Base-by-base conservation (phyloP, 2,888 invertebrate species). In the Brachylomia viminalis region DNA sequence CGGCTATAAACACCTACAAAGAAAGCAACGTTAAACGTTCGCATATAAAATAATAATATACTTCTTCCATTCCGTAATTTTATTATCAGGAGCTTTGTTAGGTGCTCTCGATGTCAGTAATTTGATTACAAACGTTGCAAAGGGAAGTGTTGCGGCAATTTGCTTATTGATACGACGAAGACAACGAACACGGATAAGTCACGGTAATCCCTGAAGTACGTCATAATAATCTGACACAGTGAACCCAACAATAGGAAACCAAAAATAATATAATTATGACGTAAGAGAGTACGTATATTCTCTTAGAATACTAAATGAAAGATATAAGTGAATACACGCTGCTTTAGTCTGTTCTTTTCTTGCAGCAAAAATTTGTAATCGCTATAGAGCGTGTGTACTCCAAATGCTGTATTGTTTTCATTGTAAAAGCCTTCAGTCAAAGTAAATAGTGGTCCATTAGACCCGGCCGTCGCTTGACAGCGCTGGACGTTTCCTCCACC, bases 371-470 rank as follows among this genome's bases (percentile, higher is more conserved):
- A 88, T 85, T 85, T 80, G 80, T 86, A 87, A 85, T 78, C 67
- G 72, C 70, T 65, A 70, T 58, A 69, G 72, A 84, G 82, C 78
- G 80, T 79, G 82, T 82, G 82, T 86, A 85, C 84, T 88, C 78
- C 33, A 78, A 85, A 85, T 85, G 65, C 62, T 71, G 82, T 87
- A 89, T 90, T 91, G 90, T 91, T 91, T 88, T 88, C 82, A 71
- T 52, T 82, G 88, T 91, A 89, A 92, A 93, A 93, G 92, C 91
- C 88, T 89, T 91, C 87, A 87, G 91, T 90, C 90, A 91, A 91
- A 91, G 93, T 92, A 94, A 94, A 94, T 92, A 94, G 91, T 89
- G 89, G 91, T 94, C 93, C 93, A 95, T 95, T 94, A 94, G 92
- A 92, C 90, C 90, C 89, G 88, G 88, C 89, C 88, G 90, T 90